Evolutionary conservation across 2,797 vertebrate species (phyloP).

Genomic region (Pseudocheirus occidentalis): DNA sequence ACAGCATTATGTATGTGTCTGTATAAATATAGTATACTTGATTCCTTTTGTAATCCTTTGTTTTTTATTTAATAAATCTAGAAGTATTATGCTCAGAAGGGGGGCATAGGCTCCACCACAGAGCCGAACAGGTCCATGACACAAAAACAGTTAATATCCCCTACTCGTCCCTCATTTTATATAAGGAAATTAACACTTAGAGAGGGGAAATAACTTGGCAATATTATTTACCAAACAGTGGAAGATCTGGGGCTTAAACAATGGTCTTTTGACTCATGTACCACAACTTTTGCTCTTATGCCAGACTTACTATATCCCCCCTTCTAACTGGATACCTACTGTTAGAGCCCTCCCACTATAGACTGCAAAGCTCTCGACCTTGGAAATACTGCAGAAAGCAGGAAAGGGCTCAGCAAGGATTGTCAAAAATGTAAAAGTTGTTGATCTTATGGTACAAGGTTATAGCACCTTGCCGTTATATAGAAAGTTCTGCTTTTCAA

Average conservation of each 20-base stretch:
- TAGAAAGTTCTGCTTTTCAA: background rate
- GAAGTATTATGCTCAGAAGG: background rate
- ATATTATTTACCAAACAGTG: background rate
- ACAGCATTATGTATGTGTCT: too few species aligned
- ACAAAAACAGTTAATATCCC: background rate
- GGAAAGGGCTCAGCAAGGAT: background rate
- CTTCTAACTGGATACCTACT: background rate
- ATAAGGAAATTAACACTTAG: background rate
- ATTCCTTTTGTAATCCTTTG: background rate
- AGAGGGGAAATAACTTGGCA: background rate
- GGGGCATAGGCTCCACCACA: background rate
- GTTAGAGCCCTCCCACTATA: background rate
- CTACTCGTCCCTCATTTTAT: background rate
- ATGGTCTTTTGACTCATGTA: background rate
- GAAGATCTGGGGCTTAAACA: background rate
- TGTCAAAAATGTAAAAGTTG: background rate
- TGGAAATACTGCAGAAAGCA: background rate
- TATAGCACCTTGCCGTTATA: background rate
- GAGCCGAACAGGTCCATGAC: background rate
- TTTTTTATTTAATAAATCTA: background rate
- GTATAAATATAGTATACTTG: too few species aligned
- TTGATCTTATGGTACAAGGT: background rate
- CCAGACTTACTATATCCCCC: background rate
- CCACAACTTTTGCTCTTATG: background rate
- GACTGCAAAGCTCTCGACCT: background rate